These are phyloP conservation scores for Pseudachorutes palmiensis DNA, from an alignment of 1,140 invertebrate species.

Conservation along the genomic window DNA sequence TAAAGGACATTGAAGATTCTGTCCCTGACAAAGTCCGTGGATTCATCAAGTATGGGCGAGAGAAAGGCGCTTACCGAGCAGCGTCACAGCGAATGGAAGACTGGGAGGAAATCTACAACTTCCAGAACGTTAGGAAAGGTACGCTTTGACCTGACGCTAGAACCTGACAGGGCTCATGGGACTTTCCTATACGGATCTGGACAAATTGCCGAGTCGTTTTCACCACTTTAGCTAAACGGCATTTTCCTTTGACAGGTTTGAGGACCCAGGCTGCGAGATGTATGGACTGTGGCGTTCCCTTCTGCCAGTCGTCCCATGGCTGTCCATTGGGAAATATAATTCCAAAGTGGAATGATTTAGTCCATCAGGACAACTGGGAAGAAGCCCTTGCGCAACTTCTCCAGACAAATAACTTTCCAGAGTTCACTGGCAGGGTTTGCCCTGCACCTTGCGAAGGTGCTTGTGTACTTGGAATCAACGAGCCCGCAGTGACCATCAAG, in stretches of 20 bases:
- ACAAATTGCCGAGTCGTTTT: too few relatives aligned
- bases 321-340: constrained; percentile 98
- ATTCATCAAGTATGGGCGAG: constrained; percentile 91
- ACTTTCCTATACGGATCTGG: too few relatives aligned
- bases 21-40: constrained; percentile 70
- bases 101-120: constrained; percentile 96
- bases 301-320: constrained; percentile 94
- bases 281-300: constrained; percentile 99
- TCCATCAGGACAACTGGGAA: constrained; percentile 90
- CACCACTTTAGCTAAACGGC: background rate
- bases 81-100: constrained; percentile 77
- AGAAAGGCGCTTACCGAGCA: constrained; percentile 72
- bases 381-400: constrained; percentile 90
- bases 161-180: too few relatives aligned
- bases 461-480: constrained; percentile 92
- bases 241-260: constrained; percentile 50
- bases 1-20: constrained; percentile 81
- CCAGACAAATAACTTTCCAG: constrained; percentile 99
- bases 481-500: constrained; percentile 95
- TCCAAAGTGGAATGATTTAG: constrained; percentile 96
- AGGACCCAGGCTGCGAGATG: constrained; percentile 88
- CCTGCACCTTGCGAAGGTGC: constrained; percentile 96
- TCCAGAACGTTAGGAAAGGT: constrained; percentile 65
- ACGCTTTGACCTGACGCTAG: too few relatives aligned
- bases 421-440: constrained; percentile 97